Conservation (phyloP, 2,797 vertebrate genomes). For the Acrossocheilus fasciatus region DNA sequence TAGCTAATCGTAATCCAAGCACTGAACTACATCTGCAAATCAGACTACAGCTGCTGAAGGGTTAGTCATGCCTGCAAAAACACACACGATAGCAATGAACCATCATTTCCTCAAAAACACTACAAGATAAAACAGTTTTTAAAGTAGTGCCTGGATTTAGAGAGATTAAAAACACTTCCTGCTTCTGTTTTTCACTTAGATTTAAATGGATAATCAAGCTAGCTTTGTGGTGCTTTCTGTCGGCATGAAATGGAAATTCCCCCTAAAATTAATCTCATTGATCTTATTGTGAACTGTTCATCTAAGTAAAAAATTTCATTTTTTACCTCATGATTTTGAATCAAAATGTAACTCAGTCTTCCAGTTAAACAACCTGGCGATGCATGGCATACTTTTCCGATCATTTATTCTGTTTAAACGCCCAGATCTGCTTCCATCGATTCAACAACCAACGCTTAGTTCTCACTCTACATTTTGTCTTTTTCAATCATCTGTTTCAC, state of each 20-base stretch:
- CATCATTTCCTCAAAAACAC: neutral
- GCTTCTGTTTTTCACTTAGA: neutral
- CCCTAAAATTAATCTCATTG: neutral
- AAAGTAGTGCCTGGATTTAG: constrained; percentile 24
- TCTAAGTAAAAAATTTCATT: neutral
- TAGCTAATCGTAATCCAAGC: constrained; percentile 28
- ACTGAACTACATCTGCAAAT: constrained; percentile 31
- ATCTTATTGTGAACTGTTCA: neutral
- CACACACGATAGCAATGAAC: neutral
- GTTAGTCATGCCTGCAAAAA: constrained; percentile 1
- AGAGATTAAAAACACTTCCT: constrained; percentile 23
- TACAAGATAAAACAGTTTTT: neutral
- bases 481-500: neutral
- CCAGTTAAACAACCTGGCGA: neutral
- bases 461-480: neutral
- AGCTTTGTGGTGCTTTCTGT: neutral
- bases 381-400: neutral
- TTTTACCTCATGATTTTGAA: neutral
- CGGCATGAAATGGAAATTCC: neutral
- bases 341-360: neutral
- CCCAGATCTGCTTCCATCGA: neutral
- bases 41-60: neutral
- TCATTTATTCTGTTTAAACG: neutral
- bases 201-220: neutral
- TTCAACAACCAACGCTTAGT: neutral